Conservation (phyloP, 2,888 invertebrate species). For the Cordilura impudica region DNA sequence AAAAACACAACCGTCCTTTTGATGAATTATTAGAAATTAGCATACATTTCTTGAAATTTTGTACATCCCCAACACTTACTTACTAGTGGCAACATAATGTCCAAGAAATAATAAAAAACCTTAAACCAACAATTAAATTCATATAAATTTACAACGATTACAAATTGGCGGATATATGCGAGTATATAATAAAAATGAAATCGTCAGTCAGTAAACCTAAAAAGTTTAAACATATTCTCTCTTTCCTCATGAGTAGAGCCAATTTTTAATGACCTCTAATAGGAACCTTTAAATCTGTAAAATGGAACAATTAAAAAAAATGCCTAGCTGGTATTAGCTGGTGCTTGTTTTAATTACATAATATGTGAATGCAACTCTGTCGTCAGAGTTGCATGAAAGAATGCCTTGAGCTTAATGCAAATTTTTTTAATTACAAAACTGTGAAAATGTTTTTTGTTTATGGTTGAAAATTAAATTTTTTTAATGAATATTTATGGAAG, state of each 20-base stretch:
- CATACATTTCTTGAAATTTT: neutral
- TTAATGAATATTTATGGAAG: slow-evolving; percentile 20
- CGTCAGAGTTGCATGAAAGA: slow-evolving; percentile 66
- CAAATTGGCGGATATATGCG: slow-evolving; percentile 56
- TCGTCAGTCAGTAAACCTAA: neutral
- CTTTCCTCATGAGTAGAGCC: neutral
- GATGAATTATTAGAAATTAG: neutral
- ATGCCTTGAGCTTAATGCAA: slow-evolving; percentile 72
- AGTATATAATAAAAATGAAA: neutral
- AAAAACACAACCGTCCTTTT: neutral
- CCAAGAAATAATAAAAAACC: neutral
- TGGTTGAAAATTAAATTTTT: neutral
- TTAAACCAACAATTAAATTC: slow-evolving; percentile 5
- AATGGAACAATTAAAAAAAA: slow-evolving; percentile 33
- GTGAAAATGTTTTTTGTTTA: slow-evolving; percentile 67
- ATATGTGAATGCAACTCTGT: slow-evolving; percentile 16
- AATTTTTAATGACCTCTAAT: slow-evolving; percentile 71
- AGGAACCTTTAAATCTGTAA: slow-evolving; percentile 52
- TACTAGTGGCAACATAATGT: neutral
- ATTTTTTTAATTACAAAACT: slow-evolving; percentile 76
- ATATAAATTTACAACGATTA: slow-evolving; percentile 48
- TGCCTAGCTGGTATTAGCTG: slow-evolving; percentile 39
- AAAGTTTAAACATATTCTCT: neutral
- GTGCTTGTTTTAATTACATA: slow-evolving; percentile 57
- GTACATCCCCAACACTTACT: neutral